Evolutionary conservation across 64 coral and sea anemone species (phyloP), one percentile per base, ranked within the genome.

Genomic region (Dendrophyllia cribrosa): DNA sequence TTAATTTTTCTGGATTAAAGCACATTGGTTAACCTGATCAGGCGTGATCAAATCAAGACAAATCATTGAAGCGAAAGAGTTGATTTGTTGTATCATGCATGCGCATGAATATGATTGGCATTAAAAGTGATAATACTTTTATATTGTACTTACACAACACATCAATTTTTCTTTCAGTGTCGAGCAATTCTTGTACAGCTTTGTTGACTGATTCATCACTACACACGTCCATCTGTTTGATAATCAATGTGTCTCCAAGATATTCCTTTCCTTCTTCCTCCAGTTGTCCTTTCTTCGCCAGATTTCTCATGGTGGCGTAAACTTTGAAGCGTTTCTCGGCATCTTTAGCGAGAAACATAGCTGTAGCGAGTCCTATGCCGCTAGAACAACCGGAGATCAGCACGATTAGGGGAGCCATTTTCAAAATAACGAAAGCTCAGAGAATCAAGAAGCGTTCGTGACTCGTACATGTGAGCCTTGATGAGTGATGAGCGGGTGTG

Each of bases 251-350:
- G 47, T 94, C 48, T 64, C 82, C 55, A 24, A 97, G 75, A 46
- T 53, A 61, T 25, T 91, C 76, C 56, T 86, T 59, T 15, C 75
- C 91, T 47, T 56, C 81, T 51, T 74, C 66, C 43, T 93, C 91
- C 45, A 97, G 87, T 19, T 51, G 58, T 20, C 51, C 81, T 87
- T 87, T 82, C 88, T 97, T 97, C 5, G 82, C 81, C 20, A 97
- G 58, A 72, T 93, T 97, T 93, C 91, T 26, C 91, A 97, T 93
- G 23, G 91, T 93, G 19, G 95, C 95, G 77, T 97, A 97, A 23
- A 97, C 95, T 62, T 91, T 93, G 60, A 87, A 97, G 51, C 88
- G 88, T 65, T 94, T 89, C 21, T 90, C 77, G 25, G 50, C 49
- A 86, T 95, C 81, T 83, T 95, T 95, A 19, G 93, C 88, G 60